A percentile compares a stretch with the other conserved stretches of the same genome.
phyloP scores from a whole-genome alignment of 2,797 vertebrate species.

The Premnoplex brunnescens region DNA sequence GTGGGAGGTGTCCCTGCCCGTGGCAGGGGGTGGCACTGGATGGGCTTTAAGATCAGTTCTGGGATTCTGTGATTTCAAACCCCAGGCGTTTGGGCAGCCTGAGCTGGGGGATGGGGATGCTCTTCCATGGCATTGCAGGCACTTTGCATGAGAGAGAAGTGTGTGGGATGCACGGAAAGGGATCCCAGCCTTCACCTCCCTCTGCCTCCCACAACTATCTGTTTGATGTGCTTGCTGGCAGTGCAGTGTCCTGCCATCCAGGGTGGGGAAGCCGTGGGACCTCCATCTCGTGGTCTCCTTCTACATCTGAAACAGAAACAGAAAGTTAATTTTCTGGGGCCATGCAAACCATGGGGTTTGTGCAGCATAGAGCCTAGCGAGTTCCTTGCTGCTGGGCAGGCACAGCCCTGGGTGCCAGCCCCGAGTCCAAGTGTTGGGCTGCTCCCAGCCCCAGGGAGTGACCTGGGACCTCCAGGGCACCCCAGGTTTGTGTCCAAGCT shows the following conservation, averaged over 20 bases:
- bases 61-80: background rate
- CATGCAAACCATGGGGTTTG: background rate
- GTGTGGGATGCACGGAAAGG: background rate
- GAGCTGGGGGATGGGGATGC: accelerated
- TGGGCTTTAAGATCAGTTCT: background rate
- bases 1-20: background rate
- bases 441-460: background rate
- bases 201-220: background rate
- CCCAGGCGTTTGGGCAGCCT: background rate
- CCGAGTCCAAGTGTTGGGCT: accelerated
- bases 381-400: background rate
- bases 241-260: accelerated
- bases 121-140: background rate
- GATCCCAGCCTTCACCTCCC: background rate
- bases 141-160: accelerated
- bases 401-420: background rate
- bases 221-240: background rate
- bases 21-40: too few relatives aligned
- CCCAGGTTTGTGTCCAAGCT: accelerated
- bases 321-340: background rate
- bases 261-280: background rate
- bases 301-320: background rate
- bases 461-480: background rate
- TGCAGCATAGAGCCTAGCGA: background rate
- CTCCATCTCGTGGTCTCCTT: background rate